Evolutionary conservation across 2,113 vertebrate genomes (phyloP).

Genomic region (Rhinichthys klamathensis): DNA sequence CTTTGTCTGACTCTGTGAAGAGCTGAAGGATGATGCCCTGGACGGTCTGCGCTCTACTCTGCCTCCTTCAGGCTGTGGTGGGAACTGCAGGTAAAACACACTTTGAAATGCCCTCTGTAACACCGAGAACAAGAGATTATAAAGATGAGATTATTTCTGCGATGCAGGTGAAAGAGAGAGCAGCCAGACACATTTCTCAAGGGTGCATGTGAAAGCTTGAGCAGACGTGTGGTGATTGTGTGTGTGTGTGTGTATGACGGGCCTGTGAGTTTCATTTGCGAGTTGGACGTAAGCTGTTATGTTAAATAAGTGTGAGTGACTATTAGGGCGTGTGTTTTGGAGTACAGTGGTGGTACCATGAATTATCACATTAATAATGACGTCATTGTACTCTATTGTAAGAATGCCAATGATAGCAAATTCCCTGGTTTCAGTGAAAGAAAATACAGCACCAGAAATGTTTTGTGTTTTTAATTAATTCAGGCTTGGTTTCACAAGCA

Average conservation of each 20-base stretch:
- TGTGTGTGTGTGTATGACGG: not conserved
- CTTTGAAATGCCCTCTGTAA: not conserved
- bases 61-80: constrained; percentile 59
- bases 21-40: constrained; percentile 56
- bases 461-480: no score
- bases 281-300: not conserved
- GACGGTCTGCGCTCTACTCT: constrained; percentile 51
- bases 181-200: constrained; percentile 15
- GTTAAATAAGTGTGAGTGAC: not conserved
- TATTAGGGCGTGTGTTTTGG: not conserved
- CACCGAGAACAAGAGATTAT: not conserved
- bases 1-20: not conserved
- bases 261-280: constrained; percentile 11
- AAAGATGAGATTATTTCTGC: not conserved
- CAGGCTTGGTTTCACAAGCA: no score
- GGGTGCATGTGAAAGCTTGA: constrained; percentile 13
- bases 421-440: not conserved
- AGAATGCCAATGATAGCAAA: not conserved
- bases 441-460: not conserved
- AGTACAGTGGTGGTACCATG: not conserved
- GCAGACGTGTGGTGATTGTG: not conserved
- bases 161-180: constrained; percentile 17
- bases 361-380: not conserved
- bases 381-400: not conserved
- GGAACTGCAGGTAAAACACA: constrained; percentile 60